These are phyloP conservation scores for Miltochrista miniata DNA, from an alignment of 2,888 invertebrate genomes.

Conservation along the genomic window DNA sequence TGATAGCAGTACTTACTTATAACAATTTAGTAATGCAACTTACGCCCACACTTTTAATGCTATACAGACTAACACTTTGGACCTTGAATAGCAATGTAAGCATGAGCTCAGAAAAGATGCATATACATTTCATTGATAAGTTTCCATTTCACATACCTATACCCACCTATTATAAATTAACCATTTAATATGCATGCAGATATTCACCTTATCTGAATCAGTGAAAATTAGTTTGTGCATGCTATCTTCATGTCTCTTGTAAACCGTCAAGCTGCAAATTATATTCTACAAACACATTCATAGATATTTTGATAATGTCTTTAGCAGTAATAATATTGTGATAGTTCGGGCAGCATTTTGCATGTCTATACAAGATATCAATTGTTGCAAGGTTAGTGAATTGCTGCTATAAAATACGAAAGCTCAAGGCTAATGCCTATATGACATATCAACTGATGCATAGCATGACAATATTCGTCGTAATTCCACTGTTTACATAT, in stretches of 20 bases:
- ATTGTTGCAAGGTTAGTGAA: slow-evolving; percentile 1
- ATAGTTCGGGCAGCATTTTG: not conserved
- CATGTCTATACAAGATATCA: slow-evolving; percentile 1
- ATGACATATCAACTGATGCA: slow-evolving; percentile 3
- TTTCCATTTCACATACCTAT: not conserved
- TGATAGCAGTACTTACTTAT: not conserved
- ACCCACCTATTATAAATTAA: no score
- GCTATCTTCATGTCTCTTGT: no score
- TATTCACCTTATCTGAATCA: not conserved
- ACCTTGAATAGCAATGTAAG: not conserved
- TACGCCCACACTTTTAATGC: slow-evolving; percentile 3
- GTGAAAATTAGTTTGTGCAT: no score
- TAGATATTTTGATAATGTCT: not conserved
- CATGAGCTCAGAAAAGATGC: not conserved
- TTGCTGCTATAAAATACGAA: slow-evolving; percentile 2
- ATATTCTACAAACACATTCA: not conserved
- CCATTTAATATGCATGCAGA: no score
- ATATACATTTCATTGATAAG: not conserved
- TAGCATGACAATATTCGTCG: not conserved
- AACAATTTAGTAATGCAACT: slow-evolving; percentile 6
- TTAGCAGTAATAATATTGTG: not conserved
- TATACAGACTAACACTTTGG: not conserved
- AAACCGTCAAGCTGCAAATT: no score
- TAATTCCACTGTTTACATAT: no score
- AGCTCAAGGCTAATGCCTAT: not conserved